Conservation (phyloP, 1,140 invertebrate genomes). For the Sminthurides bifidus region DNA sequence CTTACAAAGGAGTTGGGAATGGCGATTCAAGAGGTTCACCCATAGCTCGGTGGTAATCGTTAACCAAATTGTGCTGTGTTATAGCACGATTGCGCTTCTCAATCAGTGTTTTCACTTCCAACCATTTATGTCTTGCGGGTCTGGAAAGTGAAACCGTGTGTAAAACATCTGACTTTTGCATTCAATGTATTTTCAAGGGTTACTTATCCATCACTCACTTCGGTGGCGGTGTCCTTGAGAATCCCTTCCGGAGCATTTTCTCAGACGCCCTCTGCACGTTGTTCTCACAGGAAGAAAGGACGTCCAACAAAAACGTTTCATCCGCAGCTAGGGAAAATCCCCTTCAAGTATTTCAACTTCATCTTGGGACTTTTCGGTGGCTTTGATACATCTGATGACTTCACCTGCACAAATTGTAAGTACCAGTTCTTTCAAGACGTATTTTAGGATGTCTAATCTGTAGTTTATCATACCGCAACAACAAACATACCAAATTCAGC, state of each 20-base stretch:
- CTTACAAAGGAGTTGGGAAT: constrained; percentile 26
- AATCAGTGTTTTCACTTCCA: constrained; percentile 29
- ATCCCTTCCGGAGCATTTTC: constrained; percentile 31
- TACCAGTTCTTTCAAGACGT: too few relatives aligned
- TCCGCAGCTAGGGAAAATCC: constrained; percentile 39
- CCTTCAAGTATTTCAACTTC: constrained; percentile 37
- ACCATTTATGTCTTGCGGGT: constrained; percentile 30
- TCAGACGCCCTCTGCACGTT: constrained; percentile 38
- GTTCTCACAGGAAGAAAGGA: constrained; percentile 37
- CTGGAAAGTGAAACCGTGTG: constrained; percentile 9
- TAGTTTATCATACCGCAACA: not conserved
- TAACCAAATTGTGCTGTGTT: constrained; percentile 18
- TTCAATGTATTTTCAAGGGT: too few relatives aligned
- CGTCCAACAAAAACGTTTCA: constrained; percentile 37
- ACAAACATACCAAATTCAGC: constrained; percentile 25
- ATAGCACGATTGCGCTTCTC: constrained; percentile 28
- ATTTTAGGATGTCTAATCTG: too few relatives aligned
- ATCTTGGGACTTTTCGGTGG: constrained; percentile 29
- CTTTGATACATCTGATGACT: constrained; percentile 13
- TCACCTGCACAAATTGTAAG: constrained; percentile 16
- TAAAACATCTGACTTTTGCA: not conserved
- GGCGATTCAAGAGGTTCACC: constrained; percentile 26
- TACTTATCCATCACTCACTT: constrained; percentile 13
- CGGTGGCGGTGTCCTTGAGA: constrained; percentile 26
- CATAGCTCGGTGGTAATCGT: constrained; percentile 13